Base-by-base conservation (phyloP, 2,113 vertebrate species). In the Phyllopteryx taeniolatus region DNA sequence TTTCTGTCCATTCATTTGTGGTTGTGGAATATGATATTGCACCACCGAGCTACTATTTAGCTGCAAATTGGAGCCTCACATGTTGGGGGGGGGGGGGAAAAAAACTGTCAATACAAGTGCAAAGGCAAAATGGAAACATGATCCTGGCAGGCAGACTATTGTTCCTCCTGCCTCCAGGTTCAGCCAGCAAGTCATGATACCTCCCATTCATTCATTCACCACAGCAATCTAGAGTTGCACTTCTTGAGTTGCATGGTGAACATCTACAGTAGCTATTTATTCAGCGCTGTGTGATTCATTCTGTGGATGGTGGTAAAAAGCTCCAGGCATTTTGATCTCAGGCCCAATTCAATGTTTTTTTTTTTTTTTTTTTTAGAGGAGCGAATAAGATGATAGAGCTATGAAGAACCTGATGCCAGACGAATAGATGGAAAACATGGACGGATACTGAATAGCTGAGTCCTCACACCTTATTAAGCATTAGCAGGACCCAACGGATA, bases 81-180 rank as follows among this genome's bases (percentile, higher is more conserved):
- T 22, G 42, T 44, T n/a, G 20, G 5, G 5, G 12, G 43, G 43
- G n/a, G n/a, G n/a, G n/a, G n/a, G 44, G 66, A 39, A 39, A 39
- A 39, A 39, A 39, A 39, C 53, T 73, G 44, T 35, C 44, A 66
- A 78, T 68, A 70, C 11, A 6, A 74, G 65, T 60, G 59, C 47
- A 68, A 54, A 5, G 11, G 64, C 75, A 27, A 81, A 70, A 66
- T 53, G 39, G 68, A 85, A 82, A 86, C 54, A 27, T 44, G 51
- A 81, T 73, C 49, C 15, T 8, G 53, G 66, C 53, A 56, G 22
- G 44, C 27, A 46, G 64, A 47, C 69, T 67, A 70, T 78, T 75
- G 73, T 76, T 79, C 60, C 43, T 61, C 71, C 53, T 70, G 67
- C 64, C 20, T 64, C 12, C 51, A 47, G 53, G 68, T 59, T 83